Base-by-base conservation (phyloP, 2,797 vertebrate species). In the Phalanger gymnotis region DNA sequence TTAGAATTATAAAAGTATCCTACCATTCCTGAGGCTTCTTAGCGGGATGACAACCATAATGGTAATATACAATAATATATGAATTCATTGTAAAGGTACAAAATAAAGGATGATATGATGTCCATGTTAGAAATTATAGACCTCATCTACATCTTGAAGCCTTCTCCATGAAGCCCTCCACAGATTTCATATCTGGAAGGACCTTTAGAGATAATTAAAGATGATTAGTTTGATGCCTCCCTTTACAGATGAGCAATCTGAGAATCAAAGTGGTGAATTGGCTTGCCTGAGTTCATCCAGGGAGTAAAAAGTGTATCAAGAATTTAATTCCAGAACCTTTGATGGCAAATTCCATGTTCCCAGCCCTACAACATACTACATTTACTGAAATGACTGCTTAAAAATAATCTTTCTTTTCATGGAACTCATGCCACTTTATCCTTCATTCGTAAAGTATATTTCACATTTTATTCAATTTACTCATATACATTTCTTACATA, bases 301-400 rank as follows among this genome's bases (percentile, higher is more conserved):
- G 31, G 14, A 61, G 31, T 61, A 61, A 61, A 61, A 61, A 61
- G 14, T 34, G 11, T 34, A 73, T 19, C 34, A 34, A 73, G 61
- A n/a, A 73, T n/a, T 73, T 14, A 73, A 5, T 73, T 73, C 61
- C 16, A 22, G 5, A n/a, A 61, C 30, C 30, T 61, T 61, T 19
- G 13, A 40, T 73, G 61, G 34, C 14, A 73, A 73, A 73, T 73
- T n/a, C 34, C 19, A 34, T 73, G 27, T 73, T 40, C 61, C 16
- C 16, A n/a, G 4, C 34, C 4, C 34, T n/a, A 66, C 40, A n/a
- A 5, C 34, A 73, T 5, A 40, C 4, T n/a, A 0, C 9, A 0
- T n/a, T 73, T n/a, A n/a, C 14, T 73, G 34, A 73, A 16, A 73
- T 19, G 5, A 16, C 1, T 73, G 5, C 14, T 40, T 73, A 16